Evolutionary conservation across 2,888 invertebrate species (phyloP), one percentile per base, ranked within the genome.

Genomic region (Esperia sulphurella): DNA sequence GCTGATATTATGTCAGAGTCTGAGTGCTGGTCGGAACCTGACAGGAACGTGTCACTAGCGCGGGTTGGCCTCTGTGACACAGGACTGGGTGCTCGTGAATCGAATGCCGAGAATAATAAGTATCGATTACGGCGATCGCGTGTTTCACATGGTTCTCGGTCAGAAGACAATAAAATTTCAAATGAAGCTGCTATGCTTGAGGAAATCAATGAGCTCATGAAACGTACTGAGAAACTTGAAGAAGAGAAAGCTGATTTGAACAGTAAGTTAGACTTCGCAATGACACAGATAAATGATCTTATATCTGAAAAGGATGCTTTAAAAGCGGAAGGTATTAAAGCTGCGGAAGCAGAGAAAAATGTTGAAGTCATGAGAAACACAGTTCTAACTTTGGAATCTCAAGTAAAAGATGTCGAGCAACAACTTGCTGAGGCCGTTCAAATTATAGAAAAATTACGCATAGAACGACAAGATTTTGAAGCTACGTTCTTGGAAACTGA

Each of bases 21-120:
- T 0, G 96, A 97, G 71, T 93, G 95, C 31, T 96, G 96, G 94
- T 96, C 96, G 0, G 96, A 96, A 69, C 96, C 96, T 0, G 96
- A 96, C 70, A 91, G 95, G 41, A 93, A 92, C 51, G 95, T 96
- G 1, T 96, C 96, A 0, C 81, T 94, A 52, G 95, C 95, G 0
- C 91, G 96, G 54, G 96, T 96, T 21, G 96, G 96, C 0, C 71
- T 88, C 8, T 80, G 80, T 44, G 78, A 83, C 52, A 81, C 83
- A 1, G 83, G 81, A 3, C 66, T 80, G 1, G 66, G 60, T 9
- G 59, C 64, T 2, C 66, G 67, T 21, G 83, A 83, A 53, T 70
- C 74, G 1, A 61, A 67, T 21, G 73, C 83, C 0, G 86, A 83
- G 44, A 83, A 75, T 42, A 82, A 81, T 49, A 76, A 79, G 51